These are phyloP conservation scores for Urophycis tenuis DNA, from an alignment of 2,797 vertebrate genomes.

Conservation along the genomic window DNA sequence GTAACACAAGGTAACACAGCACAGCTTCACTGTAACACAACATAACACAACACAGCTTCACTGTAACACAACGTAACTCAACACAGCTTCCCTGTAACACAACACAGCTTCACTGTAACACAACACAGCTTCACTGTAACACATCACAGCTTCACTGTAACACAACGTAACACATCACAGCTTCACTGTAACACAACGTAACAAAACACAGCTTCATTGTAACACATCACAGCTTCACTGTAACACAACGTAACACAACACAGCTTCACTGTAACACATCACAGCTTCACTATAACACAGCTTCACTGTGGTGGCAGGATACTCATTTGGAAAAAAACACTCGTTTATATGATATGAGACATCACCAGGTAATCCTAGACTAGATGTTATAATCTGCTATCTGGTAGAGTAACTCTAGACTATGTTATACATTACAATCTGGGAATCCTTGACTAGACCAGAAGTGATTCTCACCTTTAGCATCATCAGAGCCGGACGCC, in stretches of 20 bases:
- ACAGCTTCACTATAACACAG: not conserved
- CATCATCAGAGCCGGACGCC: constrained; percentile 97
- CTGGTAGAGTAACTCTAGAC: too few relatives aligned
- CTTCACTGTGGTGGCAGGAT: not conserved
- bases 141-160: not conserved
- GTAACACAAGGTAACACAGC: not conserved
- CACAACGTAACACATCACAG: not conserved
- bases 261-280: not conserved
- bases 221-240: not conserved
- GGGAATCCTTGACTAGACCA: too few relatives aligned
- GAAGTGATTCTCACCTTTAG: constrained; percentile 81
- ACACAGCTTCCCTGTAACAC: not conserved
- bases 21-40: not conserved
- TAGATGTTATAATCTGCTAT: too few relatives aligned
- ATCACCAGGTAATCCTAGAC: too few relatives aligned
- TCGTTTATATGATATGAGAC: too few relatives aligned
- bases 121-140: not conserved
- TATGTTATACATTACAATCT: too few relatives aligned
- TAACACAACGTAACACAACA: not conserved
- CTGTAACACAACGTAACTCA: not conserved
- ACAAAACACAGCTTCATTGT: not conserved
- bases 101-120: not conserved
- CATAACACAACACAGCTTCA: not conserved
- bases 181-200: not conserved
- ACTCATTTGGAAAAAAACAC: too few relatives aligned